Base-by-base conservation (phyloP, 1,140 invertebrate genomes). In the Drosophila busckii region DNA sequence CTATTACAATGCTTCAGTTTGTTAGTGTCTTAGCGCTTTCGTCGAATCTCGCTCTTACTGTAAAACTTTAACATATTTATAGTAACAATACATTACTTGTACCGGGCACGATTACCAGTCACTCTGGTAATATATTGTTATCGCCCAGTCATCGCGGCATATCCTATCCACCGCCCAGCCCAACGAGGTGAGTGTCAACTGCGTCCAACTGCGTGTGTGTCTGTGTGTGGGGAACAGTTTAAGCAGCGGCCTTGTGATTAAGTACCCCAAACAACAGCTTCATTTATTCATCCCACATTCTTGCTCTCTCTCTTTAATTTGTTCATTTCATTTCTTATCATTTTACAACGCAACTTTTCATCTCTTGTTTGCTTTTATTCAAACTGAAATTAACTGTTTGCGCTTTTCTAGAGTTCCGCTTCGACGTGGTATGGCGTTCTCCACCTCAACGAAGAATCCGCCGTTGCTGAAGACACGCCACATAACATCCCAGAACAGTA, bases 91-190 rank as follows among this genome's bases (percentile, higher is more conserved):
- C 89, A 31, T 75, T 90, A 28, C 87, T 88, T 41, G 89, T 90
- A 64, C 89, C 89, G 17, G 86, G 84, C 52, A 87, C 87, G 46
- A 85, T 86, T 20, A 89, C 88, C 59, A 89, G 88, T 64, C 86
- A 88, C 76, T 87, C 86, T 58, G 87, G 88, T 40, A 87, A 87
- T 50, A 86, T 89, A 65, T 71, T 90, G 50, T 69, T 90, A 65
- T 90, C 89, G 67, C 89, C 89, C 25, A 89, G 88, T 52, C 89
- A 90, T 54, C 85, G 91, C 82, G 93, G 93, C 52, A 91, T 93
- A 62, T 93, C 92, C 10, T 94, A 94, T 87, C 93, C 93, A 50
- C 93, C 93, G 16, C 93, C 93, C 20, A 93, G 92, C 26, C 93
- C 93, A 29, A 92, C 92, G 29, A 89, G 92, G 86, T 87, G 78